Evolutionary conservation across 2,797 vertebrate genomes (phyloP).

Genomic region (Triplophysa yarkandensis): DNA sequence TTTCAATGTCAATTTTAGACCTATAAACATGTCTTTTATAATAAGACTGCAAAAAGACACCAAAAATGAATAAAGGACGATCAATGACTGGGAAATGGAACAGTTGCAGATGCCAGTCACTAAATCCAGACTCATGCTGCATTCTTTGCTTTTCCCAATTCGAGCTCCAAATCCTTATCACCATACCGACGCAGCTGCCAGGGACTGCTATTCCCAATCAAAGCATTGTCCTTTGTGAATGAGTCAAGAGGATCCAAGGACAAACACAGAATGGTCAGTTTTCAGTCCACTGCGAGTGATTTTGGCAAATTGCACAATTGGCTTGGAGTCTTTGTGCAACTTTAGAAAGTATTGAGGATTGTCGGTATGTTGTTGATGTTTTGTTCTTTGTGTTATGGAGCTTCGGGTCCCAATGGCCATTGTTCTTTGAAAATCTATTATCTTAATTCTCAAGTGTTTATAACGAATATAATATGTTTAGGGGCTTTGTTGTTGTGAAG

Average conservation of each 20-base stretch:
- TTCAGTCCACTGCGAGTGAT: not conserved
- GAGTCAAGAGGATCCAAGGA: not conserved
- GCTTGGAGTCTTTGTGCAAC: not conserved
- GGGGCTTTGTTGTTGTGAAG: no score
- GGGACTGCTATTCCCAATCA: not conserved
- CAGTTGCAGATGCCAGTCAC: not conserved
- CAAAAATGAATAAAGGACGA: not conserved
- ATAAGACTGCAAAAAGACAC: not conserved
- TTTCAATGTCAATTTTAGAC: no score
- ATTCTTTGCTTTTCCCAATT: not conserved
- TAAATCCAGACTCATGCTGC: not conserved
- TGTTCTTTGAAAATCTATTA: not conserved
- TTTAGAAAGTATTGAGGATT: not conserved
- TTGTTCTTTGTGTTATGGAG: not conserved
- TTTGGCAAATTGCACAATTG: not conserved
- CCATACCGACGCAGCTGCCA: not conserved
- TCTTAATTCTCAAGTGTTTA: no score
- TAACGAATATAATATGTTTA: no score
- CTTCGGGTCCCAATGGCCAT: not conserved
- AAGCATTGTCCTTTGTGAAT: not conserved
- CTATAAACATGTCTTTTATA: no score
- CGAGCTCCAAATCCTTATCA: conserved; percentile 1
- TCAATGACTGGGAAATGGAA: not conserved
- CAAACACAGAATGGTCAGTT: not conserved
- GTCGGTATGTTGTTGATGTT: no score